Evolutionary conservation across 2,888 invertebrate species (phyloP), one percentile per base, ranked within the genome.

Genomic region (Tubulanus polymorphus): DNA sequence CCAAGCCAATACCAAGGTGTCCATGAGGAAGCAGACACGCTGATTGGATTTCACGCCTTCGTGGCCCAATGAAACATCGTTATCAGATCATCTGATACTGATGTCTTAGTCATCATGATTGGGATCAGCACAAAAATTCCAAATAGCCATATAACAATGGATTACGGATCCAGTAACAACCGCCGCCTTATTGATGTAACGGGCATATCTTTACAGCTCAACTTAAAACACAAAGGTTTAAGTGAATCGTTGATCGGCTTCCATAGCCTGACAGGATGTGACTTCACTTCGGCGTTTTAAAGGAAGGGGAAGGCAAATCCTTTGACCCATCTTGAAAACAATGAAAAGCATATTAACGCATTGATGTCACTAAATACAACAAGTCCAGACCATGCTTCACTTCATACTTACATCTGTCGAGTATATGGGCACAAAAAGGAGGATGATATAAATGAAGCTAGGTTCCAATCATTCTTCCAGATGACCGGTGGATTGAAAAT

Each of bases 181-280:
- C 54, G 51, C 12, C 45, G 55, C n/a, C 54, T 54, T 26, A 54
- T 55, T 3, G 54, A 55, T 54, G 37, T 55, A 18, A n/a, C 18
- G 2, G 37, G 45, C 26, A 55, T 55, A 15, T 2, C 41, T 37
- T 28, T 25, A 29, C 29, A 27, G 3, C 45, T 53, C 18, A 52
- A 37, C 27, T n/a, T 26, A 20, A 10, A 28, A 1, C 53, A 53
- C 15, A 37, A 51, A 23, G 53, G 55, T 54, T 20, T 52, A n/a
- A n/a, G 47, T 18, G 12, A 12, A 10, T 45, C 52, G 20, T 20
- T 52, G 6, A 45, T 47, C 3, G 52, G 52, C 3, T 55, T 37
- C 20, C 55, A 55, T 32, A 52, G 52, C 23, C 54, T 55, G 29
- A 55, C 55, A 15, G 55, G 51, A 23, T 55, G 53, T 51, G 55